Base-by-base conservation (phyloP, 2,113 vertebrate genomes). In the Callipepla squamata region DNA sequence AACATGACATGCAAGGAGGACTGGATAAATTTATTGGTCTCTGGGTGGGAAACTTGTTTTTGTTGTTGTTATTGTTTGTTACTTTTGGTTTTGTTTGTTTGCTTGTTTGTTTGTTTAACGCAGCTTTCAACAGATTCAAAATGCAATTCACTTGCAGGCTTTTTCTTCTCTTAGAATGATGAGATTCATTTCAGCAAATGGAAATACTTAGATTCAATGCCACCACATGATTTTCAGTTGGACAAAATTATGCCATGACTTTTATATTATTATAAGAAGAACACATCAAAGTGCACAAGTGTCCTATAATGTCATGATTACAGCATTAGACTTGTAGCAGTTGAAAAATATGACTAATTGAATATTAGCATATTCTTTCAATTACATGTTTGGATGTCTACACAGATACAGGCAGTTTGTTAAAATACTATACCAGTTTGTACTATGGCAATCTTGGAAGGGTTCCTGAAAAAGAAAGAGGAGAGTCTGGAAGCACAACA, bases 321-420 rank as follows among this genome's bases (percentile, higher is more conserved):
- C 80, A 85, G 67, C 19, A 74, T 75, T 87, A 82, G 75, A 63
- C 32, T 84, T 32, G 0, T 88, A 75, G 50, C 88, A 85, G 61
- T 50, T 76, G 79, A 97, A 96, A 94, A 96, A 86, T 62, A 87
- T 50, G 42, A 79, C 90, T 97, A 97, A 96, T 92, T 95, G 80
- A 91, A 63, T 96, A 97, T 95, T 90, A 96, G 81, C 92, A 85
- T 95, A 89, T 94, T 92, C 66, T 42, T 90, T 85, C 90, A 93
- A 91, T 92, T 90, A 89, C 80, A 91, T 66, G 38, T 75, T 95
- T 94, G 58, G 11, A 92, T 75, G 63, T 92, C 85, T 80, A 75
- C 57, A 86, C 20, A 80, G 63, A 75, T 88, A 76, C 0, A 92
- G 47, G 30, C 63, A 91, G 26, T 77, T 80, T 91, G 59, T 90